These are phyloP conservation scores for Vespertilio murinus DNA, from an alignment of 2,797 vertebrate genomes.

Conservation along the genomic window DNA sequence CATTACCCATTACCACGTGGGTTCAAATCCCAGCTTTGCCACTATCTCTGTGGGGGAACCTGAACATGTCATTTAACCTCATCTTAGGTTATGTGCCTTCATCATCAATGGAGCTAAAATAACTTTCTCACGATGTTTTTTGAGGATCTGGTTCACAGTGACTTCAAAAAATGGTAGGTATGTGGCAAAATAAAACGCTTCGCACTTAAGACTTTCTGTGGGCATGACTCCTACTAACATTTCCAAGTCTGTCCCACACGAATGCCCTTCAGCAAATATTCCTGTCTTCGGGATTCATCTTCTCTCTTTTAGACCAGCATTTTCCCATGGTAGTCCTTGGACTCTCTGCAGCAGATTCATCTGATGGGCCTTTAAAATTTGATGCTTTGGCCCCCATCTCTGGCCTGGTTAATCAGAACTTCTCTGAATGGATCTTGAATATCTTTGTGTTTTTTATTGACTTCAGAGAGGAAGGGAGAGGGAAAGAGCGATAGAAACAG, in stretches of 20 bases:
- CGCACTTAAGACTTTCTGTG: neutral
- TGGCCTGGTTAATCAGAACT: neutral
- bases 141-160: neutral
- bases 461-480: neutral
- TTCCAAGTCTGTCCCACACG: neutral
- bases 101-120: neutral
- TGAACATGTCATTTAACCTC: neutral
- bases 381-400: neutral
- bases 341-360: neutral
- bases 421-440: neutral
- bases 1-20: neutral
- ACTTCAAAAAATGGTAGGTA: neutral
- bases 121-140: neutral
- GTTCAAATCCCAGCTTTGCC: neutral
- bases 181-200: neutral
- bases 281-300: too few species aligned
- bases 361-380: neutral
- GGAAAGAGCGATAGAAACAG: neutral
- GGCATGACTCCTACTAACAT: neutral
- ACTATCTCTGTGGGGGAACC: neutral
- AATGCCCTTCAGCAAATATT: neutral
- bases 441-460: neutral
- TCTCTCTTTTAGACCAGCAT: neutral
- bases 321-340: neutral
- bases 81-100: neutral